Evolutionary conservation across 1,140 invertebrate genomes (phyloP).

Genomic region (Heliothis subflexa): DNA sequence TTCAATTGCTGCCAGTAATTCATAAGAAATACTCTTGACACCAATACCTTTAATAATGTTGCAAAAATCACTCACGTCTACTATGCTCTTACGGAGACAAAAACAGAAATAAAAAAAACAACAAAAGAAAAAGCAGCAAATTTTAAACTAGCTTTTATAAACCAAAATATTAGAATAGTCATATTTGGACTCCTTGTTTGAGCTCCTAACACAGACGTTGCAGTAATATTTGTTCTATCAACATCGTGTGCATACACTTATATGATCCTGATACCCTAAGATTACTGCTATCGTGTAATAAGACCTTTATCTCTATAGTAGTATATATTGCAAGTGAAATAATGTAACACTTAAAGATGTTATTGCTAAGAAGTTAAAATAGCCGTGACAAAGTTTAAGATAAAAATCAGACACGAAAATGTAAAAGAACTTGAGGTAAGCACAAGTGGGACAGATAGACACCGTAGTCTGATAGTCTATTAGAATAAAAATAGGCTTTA

Average conservation of each 20-base stretch:
- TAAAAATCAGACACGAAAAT: too few species aligned
- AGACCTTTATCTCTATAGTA: slow-evolving; percentile 22
- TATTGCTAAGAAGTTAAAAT: slow-evolving; percentile 6
- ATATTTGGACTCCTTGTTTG: background rate
- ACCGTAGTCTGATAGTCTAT: too few species aligned
- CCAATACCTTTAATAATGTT: background rate
- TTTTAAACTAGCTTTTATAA: background rate
- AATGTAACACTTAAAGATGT: background rate
- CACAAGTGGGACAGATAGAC: too few species aligned
- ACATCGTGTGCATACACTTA: slow-evolving; percentile 12
- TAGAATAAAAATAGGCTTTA: too few species aligned
- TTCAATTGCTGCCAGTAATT: too few species aligned
- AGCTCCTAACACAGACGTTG: background rate
- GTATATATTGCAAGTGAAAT: slow-evolving; percentile 1
- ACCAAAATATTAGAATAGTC: background rate
- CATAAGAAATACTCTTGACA: background rate
- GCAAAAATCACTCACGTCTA: background rate
- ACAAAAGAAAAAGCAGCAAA: background rate
- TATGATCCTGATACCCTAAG: background rate
- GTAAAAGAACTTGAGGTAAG: too few species aligned
- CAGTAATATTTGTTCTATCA: background rate
- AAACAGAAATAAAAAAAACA: background rate
- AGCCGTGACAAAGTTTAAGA: too few species aligned
- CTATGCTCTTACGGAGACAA: background rate
- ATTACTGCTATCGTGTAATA: slow-evolving; percentile 17